Evolutionary conservation across 2,888 invertebrate species (phyloP).

Genomic region (Hipparchia semele): DNA sequence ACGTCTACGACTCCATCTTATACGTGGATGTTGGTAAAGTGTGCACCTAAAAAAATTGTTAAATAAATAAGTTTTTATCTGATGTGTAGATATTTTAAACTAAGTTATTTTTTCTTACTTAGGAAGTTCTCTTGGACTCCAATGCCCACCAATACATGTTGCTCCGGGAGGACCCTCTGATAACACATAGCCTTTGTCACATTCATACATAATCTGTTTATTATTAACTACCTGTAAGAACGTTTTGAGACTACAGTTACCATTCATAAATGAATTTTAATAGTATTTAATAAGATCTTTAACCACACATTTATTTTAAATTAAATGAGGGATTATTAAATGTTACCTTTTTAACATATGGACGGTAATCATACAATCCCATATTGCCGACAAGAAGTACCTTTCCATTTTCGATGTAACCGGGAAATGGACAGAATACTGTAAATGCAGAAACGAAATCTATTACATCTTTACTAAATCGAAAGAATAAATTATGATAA

Average conservation of each 20-base stretch:
- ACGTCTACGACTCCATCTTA: conserved; percentile 90
- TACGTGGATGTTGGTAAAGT: conserved; percentile 93
- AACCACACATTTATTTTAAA: background rate
- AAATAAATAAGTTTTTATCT: background rate
- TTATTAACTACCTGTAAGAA: conserved; percentile 88
- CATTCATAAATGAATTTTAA: background rate
- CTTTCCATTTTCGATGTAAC: conserved; percentile 93
- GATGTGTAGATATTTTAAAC: background rate
- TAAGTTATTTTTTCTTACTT: conserved; percentile 72
- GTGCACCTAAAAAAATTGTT: conserved; percentile 83
- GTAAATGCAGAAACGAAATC: conserved; percentile 48
- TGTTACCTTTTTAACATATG: conserved; percentile 93
- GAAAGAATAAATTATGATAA: too few species aligned
- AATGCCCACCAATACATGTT: conserved; percentile 96
- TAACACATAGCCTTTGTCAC: conserved; percentile 94
- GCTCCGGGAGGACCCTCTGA: conserved; percentile 95
- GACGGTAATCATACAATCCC: conserved; percentile 97
- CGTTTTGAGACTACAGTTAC: background rate
- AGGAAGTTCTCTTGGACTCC: conserved; percentile 95
- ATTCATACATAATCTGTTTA: conserved; percentile 98
- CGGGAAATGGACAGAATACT: conserved; percentile 97
- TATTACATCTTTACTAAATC: background rate
- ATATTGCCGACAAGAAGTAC: conserved; percentile 96
- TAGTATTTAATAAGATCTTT: background rate
- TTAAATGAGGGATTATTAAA: background rate